These are phyloP conservation scores for Pavo muticus DNA, from an alignment of 2,113 vertebrate species.

Conservation along the genomic window DNA sequence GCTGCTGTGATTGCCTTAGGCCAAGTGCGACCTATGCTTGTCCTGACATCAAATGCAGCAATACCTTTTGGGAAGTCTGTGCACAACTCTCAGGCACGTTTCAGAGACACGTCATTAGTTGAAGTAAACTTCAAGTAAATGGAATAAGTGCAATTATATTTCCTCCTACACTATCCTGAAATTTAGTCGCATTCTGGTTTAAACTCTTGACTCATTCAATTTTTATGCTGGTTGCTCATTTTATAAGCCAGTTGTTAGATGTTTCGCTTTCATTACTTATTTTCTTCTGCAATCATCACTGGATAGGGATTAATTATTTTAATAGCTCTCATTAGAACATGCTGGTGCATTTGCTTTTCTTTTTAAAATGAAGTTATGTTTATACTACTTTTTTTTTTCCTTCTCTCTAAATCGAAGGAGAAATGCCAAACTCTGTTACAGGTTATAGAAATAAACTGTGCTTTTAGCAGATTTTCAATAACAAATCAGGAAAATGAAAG, in stretches of 20 bases:
- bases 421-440: not conserved
- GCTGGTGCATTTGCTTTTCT: slow-evolving; percentile 43
- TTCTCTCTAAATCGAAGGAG: not conserved
- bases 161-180: slow-evolving; percentile 6
- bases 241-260: slow-evolving; percentile 47
- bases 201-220: slow-evolving; percentile 45
- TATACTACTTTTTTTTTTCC: not conserved
- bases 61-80: not conserved
- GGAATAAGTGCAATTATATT: slow-evolving; percentile 29
- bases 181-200: slow-evolving; percentile 20
- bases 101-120: not conserved
- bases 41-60: not conserved
- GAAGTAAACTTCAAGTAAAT: not conserved
- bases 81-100: not conserved
- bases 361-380: slow-evolving; percentile 35
- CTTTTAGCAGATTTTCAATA: slow-evolving; percentile 19
- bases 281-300: slow-evolving; percentile 55
- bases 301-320: slow-evolving; percentile 66
- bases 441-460: slow-evolving; percentile 6
- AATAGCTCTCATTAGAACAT: slow-evolving; percentile 59
- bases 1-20: slow-evolving; percentile 21
- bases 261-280: slow-evolving; percentile 58
- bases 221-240: slow-evolving; percentile 52
- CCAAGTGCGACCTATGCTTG: slow-evolving; percentile 5
- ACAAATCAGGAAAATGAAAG: not conserved